Base-by-base conservation (phyloP, 2,113 vertebrate species). In the Xiphophorus couchianus region DNA sequence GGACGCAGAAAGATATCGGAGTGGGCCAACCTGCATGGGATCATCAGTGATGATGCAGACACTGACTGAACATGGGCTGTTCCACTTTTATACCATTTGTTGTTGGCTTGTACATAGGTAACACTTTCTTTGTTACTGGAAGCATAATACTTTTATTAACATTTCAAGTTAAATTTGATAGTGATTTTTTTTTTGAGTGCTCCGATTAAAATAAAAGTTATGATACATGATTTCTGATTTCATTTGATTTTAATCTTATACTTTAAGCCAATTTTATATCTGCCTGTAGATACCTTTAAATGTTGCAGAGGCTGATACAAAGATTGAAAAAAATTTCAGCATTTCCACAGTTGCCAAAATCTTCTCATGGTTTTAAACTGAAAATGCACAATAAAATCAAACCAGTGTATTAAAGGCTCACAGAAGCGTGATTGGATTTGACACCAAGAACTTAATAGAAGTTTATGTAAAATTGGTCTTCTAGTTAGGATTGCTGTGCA, bases 31-130 rank as follows among this genome's bases (percentile, higher is more conserved):
- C 93, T 97, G 74, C 90, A 80, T 3, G 96, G 96, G 17, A 90
- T 97, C 85, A 96, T 97, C 81, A 97, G 96, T 58, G 96, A 96
- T 27, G 96, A 96, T 0, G 93, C 82, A 1, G 95, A 96, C 67
- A 97, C 96, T 33, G 88, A 93, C 75, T 96, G 86, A 95, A 11
- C 27, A 1, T 2, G 5, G 5, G 12, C 25, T 6, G 4, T 19
- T 67, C n/a, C 33, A 31, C 1, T 29, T 31, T 11, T 4, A 64
- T 61, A 48, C 22, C 58, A 9, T 77, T 67, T 5, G 28, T 4
- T 68, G 25, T 7, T 0, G 6, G 27, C 13, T n/a, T 51, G 5
- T 5, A 33, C 25, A 35, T 58, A 8, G 17, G 42, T 39, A 1
- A 15, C 58, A 1, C 7, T 19, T 35, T 54, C 31, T 4, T 27